Evolutionary conservation across 23 tunicate genomes (phyloP), one percentile per base, ranked within the genome.

Genomic region (Clavelina lepadiformis): DNA sequence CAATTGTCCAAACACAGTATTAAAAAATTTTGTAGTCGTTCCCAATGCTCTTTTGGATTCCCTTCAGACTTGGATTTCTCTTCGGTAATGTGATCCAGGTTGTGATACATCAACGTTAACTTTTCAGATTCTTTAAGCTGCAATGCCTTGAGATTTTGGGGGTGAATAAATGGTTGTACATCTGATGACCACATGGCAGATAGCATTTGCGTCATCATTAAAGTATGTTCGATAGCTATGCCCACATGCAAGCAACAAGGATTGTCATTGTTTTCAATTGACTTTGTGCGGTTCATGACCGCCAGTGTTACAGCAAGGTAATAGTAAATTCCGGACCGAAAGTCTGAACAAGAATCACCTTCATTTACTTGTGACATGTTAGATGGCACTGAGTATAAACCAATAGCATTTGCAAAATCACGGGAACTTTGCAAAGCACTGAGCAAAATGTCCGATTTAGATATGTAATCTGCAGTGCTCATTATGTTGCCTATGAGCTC

Each of bases 371-470:
- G 51, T 0, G 60, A 34, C 23, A 26, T 62, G 28, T n/a, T 19
- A 11, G 36, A 27, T 5, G 56, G 11, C 3, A 61, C 56, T 20
- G 46, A 32, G 6, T 26, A 13, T 4, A 86, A 25, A 13, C 95
- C 95, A 28, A 78, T 72, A 1, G 76, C 66, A 3, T 46, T 65
- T 6, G 95, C 95, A 65, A 86, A 86, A 21, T 86, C 66, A 2
- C 34, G 46, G 7, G 80, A 63, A 5, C 80, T 33, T 0, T 31
- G 57, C 52, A 84, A 8, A 28, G 46, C 61, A 21, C 53, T 53
- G 3, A 33, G 33, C 21, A 67, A 68, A 1, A 36, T 62, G 20
- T 46, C 50, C 37, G 72, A 63, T 32, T 54, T 28, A 0, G 21
- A 51, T 18, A 68, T 30, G 1, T 73, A 29, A 38, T 19, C 28